These are phyloP conservation scores for Sebastes aleutianus DNA, from an alignment of 2,797 vertebrate genomes.

Conservation along the genomic window DNA sequence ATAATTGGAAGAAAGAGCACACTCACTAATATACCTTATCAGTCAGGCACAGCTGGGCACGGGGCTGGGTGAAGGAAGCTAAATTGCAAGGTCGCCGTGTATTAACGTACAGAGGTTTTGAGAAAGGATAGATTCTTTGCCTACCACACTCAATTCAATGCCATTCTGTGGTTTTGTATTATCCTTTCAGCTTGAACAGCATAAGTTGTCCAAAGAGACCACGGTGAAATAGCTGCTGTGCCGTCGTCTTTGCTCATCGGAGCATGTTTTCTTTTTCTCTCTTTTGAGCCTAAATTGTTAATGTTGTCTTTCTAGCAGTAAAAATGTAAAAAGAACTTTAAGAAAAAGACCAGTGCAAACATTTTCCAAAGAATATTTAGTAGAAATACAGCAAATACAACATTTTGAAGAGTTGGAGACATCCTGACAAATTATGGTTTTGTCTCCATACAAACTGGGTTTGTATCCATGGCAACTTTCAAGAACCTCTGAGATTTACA, in stretches of 20 bases:
- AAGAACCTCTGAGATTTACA: slow-evolving; percentile 55
- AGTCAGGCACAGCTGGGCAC: slow-evolving; percentile 68
- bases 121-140: slow-evolving; percentile 62
- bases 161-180: slow-evolving; percentile 43
- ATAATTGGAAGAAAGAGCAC: slow-evolving; percentile 71
- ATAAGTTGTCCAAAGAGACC: slow-evolving; percentile 42
- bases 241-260: slow-evolving; percentile 31
- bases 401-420: slow-evolving; percentile 42
- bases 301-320: not conserved
- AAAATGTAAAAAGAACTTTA: not conserved
- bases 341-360: slow-evolving; percentile 1
- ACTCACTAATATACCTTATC: slow-evolving; percentile 76
- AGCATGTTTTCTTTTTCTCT: not conserved
- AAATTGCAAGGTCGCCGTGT: slow-evolving; percentile 69
- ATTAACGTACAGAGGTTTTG: slow-evolving; percentile 72
- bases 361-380: slow-evolving; percentile 27
- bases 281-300: slow-evolving; percentile 13
- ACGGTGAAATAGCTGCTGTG: slow-evolving; percentile 12
- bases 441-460: slow-evolving; percentile 40
- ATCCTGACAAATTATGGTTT: slow-evolving; percentile 41
- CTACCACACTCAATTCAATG: slow-evolving; percentile 47
- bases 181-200: slow-evolving; percentile 57
- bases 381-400: slow-evolving; percentile 14
- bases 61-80: slow-evolving; percentile 54
- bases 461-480: slow-evolving; percentile 75